Evolutionary conservation across 2,113 vertebrate genomes (phyloP), one percentile per base, ranked within the genome.

Genomic region (Zingel zingel): DNA sequence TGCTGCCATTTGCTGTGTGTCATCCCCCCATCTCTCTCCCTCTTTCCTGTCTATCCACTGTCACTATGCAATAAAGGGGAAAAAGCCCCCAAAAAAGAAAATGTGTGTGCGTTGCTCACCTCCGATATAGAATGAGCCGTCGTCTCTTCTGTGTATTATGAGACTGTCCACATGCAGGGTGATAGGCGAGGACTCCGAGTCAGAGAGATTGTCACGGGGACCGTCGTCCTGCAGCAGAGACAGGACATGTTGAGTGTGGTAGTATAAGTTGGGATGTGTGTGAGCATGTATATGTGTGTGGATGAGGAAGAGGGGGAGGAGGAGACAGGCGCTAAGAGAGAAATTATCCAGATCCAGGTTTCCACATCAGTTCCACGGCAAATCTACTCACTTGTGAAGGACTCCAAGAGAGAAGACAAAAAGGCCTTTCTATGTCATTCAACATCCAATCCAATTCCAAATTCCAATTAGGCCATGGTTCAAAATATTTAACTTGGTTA

Each of bases 121-220:
- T 97, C 96, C 97, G 86, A 99, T 96, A 56, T 94, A 95, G 91
- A 99, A 99, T 74, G 97, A 96, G 58, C 98, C 98, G 64, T 99
- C 97, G 65, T 99, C 98, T 69, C 89, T 91, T 84, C 97, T 94
- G 94, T 97, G 97, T 74, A 99, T 94, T 82, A 97, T 90, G 30
- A 99, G 97, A 63, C 96, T 94, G 83, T 99, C 94, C 84, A 99
- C 97, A 69, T 97, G 95, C 8, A 99, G 71, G 16, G 93, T 94
- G 82, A 97, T 91, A 1, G 98, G 96, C 7, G 94, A 89, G 61
- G 96, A 80, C 59, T 97, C 95, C 0, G 92, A 78, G 9, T 95
- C 89, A 0, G 95, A 84, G 0, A 94, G 79, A 82, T 94, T 95
- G 86, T 96, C 96, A 1, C 94, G 93, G 66, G 96, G 95, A 79